Percentiles rank a stretch among this genome's conserved stretches.
phyloP scores from a whole-genome alignment of 2,888 invertebrate species.

The Hyalella azteca region DNA sequence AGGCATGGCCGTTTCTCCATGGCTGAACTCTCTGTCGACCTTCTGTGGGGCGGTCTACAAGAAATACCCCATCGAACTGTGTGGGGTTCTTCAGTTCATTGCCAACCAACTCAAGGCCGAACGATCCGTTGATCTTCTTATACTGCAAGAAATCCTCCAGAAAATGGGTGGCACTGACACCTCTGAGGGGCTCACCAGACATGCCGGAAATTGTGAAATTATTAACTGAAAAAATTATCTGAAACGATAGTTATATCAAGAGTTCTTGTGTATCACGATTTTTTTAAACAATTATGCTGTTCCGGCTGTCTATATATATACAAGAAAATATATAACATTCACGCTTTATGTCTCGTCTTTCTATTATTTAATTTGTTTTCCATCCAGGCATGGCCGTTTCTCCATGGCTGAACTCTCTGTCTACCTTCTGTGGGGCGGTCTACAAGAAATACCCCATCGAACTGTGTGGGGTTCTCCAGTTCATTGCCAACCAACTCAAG shows the following conservation, averaged over 20 bases:
- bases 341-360: no score
- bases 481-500: conserved; percentile 95
- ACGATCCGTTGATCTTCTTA: conserved; percentile 68
- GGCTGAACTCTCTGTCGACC: conserved; percentile 92
- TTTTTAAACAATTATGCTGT: no score
- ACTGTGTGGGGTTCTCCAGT: conserved; percentile 91
- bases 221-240: no score
- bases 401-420: conserved; percentile 90
- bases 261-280: no score
- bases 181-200: conserved; percentile 95
- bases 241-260: neutral
- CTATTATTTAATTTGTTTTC: no score
- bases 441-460: conserved; percentile 98
- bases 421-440: conserved; percentile 93
- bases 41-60: conserved; percentile 97
- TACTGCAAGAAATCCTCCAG: conserved; percentile 75
- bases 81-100: conserved; percentile 93
- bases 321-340: no score
- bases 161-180: conserved; percentile 99
- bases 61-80: conserved; percentile 94
- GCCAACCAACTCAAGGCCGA: conserved; percentile 95
- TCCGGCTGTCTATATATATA: no score
- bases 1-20: conserved; percentile 85
- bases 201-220: no score
- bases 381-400: conserved; percentile 79